Evolutionary conservation across 2,888 invertebrate species (phyloP).

Genomic region (Mesochorus sp.): DNA sequence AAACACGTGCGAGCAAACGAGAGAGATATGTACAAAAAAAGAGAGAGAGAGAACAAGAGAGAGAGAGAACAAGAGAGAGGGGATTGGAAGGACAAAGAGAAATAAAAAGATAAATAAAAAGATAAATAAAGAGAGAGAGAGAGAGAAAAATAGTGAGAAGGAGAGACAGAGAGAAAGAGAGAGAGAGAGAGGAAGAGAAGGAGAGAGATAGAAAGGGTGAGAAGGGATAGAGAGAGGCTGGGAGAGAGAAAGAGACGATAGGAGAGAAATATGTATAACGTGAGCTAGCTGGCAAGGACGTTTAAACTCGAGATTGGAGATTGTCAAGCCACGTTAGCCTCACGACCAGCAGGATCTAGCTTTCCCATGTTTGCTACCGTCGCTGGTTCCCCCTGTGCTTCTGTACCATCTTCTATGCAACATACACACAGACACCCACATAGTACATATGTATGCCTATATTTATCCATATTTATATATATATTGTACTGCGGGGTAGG

Average conservation of each 20-base stretch:
- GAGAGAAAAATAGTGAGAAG: conserved; percentile 14
- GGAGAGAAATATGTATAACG: conserved; percentile 13
- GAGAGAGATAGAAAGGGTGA: too few species aligned
- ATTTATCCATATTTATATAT: not conserved
- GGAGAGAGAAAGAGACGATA: not conserved
- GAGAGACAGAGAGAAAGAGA: conserved; percentile 22
- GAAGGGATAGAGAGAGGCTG: conserved; percentile 13
- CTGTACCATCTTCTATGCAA: conserved; percentile 5
- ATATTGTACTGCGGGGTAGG: not conserved
- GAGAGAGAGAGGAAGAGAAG: not conserved
- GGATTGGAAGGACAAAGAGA: not conserved
- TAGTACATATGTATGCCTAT: not conserved
- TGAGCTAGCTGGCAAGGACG: conserved; percentile 53
- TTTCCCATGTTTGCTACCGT: conserved; percentile 48
- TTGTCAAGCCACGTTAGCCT: conserved; percentile 64
- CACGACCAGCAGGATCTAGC: conserved; percentile 51
- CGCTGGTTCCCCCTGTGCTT: conserved; percentile 7
- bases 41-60: not conserved
- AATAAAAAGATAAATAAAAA: not conserved
- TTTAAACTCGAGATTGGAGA: conserved; percentile 63
- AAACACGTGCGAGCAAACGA: conserved; percentile 43
- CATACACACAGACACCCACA: not conserved
- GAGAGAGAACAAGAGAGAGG: not conserved
- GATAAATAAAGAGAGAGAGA: too few species aligned
- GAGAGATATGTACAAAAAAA: too few species aligned